Evolutionary conservation across 2,888 invertebrate species (phyloP), one percentile per base, ranked within the genome.

Genomic region (Torymus tubicola): DNA sequence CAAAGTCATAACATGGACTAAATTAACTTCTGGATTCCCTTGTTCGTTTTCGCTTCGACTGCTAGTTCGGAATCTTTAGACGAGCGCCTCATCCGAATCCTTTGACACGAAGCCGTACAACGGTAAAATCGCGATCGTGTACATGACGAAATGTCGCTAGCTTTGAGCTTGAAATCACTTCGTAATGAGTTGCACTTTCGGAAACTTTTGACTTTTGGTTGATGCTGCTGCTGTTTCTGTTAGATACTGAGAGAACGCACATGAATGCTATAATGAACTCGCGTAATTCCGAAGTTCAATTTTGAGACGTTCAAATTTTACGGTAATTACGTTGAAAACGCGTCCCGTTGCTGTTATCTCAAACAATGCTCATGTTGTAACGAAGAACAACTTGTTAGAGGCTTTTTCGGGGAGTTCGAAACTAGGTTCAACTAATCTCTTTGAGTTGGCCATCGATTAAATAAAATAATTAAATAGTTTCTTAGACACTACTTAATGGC

Each of bases 251-350:
- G 31, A 24, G 55, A 73, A 55, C 55, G 18, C 16, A 42, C 65
- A 50, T 58, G 60, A 60, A 67, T 21, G 57, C 55, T 8, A 24
- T 24, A 53, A 14, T 13, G 57, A 57, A 73, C 55, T 73, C 73
- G 31, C 60, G 24, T 52, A 75, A 75, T 68, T 24, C 63, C 4
- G 13, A 63, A 63, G 52, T 72, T 63, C 12, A 31, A 72, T 63
- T 63, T 63, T 72, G 72, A 21, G n/a, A 50, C 50, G 21, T 24
- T 72, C 53, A 21, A 72, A n/a, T 72, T 72, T 72, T 16, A 24
- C 24, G 12, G 31, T 52, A 52, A 50, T 60, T 60, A 21, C 50
- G 24, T 31, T 16, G 31, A 24, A 69, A 11, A 69, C 58, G 4
- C 14, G 14, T 13, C 58, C 14, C 12, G 8, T 5, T 11, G 50